A percentile compares a stretch with the other conserved stretches of the same genome.
Evolutionary conservation across 2,113 vertebrate species (phyloP).

Genomic region (Theristicus caerulescens): DNA sequence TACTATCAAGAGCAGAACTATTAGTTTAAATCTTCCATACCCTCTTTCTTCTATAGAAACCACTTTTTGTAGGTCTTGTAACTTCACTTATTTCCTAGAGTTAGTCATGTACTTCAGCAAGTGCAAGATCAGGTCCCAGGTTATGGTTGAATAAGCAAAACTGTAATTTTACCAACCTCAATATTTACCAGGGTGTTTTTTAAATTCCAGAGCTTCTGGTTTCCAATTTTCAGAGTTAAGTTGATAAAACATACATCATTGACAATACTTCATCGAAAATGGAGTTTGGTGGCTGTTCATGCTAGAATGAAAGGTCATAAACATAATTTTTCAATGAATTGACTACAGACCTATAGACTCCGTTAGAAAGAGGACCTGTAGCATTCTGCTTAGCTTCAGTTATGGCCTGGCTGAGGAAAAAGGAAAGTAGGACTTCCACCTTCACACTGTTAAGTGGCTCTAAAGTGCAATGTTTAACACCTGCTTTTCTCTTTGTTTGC

Average conservation of each 20-base stretch:
- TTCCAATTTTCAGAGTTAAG: background rate
- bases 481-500: background rate
- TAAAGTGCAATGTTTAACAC: background rate
- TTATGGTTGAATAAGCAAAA: background rate
- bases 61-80: background rate
- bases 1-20: constrained; percentile 39
- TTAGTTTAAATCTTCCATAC: constrained; percentile 54
- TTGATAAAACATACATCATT: constrained; percentile 19
- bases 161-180: background rate
- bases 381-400: background rate
- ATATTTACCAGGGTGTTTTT: background rate
- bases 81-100: background rate
- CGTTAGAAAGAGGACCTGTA: background rate
- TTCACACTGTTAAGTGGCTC: background rate
- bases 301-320: constrained; percentile 5
- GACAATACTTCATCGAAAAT: background rate
- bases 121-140: background rate
- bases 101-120: background rate
- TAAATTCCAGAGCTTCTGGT: background rate
- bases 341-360: background rate
- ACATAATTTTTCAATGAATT: background rate
- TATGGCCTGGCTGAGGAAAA: background rate
- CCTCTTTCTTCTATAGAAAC: background rate
- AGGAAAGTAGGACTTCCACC: background rate
- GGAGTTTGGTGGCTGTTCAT: background rate